These are phyloP conservation scores for Notamacropus eugenii DNA, from an alignment of 2,797 vertebrate species.

Conservation along the genomic window DNA sequence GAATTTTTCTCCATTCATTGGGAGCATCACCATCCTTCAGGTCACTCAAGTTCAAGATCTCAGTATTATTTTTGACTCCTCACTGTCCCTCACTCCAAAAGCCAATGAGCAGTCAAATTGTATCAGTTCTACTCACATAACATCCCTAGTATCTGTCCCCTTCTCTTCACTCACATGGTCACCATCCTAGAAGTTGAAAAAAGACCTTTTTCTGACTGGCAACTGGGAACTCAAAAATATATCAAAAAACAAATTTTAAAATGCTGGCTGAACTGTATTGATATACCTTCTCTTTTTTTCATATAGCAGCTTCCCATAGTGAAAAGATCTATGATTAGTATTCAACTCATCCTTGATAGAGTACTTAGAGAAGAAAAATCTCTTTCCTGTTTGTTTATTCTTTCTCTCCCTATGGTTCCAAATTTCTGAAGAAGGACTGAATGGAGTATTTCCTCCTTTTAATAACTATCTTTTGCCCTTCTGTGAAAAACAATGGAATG, in stretches of 20 bases:
- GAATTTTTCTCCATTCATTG: neutral
- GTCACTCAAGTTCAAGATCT: neutral
- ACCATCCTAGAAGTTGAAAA: neutral
- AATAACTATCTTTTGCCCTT: neutral
- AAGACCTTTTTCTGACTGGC: neutral
- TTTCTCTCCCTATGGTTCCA: neutral
- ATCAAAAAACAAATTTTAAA: neutral
- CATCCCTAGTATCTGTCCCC: neutral
- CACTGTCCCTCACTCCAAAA: neutral
- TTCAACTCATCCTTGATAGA: neutral
- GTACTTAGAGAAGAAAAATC: neutral
- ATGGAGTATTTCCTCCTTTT: neutral
- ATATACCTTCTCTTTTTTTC: neutral
- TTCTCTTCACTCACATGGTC: neutral
- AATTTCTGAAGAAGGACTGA: neutral
- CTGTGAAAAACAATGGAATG: neutral
- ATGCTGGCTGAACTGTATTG: neutral
- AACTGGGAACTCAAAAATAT: neutral
- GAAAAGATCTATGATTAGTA: neutral
- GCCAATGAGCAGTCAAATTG: neutral
- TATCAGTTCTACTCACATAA: neutral
- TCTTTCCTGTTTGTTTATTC: neutral
- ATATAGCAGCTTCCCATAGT: neutral
- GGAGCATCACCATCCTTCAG: neutral
- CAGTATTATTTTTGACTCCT: neutral